Evolutionary conservation across 2,888 invertebrate genomes (phyloP).

Genomic region (Leptarthrus brevirostris): DNA sequence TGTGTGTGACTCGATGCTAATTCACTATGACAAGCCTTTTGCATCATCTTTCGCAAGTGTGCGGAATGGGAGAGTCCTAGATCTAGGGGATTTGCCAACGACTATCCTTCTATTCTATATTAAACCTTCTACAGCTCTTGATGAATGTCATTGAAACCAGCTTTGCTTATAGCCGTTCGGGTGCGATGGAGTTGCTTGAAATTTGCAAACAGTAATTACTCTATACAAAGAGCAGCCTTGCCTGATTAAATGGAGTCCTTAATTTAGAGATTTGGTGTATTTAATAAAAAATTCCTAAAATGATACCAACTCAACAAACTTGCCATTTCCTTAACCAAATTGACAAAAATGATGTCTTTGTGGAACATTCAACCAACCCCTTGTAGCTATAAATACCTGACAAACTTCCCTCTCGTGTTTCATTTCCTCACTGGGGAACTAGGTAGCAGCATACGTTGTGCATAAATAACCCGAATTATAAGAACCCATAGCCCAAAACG

Average conservation of each 20-base stretch:
- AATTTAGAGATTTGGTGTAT: conserved; percentile 4
- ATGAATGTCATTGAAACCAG: neutral
- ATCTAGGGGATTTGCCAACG: neutral
- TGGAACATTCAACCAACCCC: neutral
- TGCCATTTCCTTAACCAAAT: neutral
- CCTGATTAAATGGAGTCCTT: neutral
- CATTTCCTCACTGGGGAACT: conserved; percentile 1
- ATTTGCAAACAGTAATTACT: neutral
- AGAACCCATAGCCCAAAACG: conserved; percentile 39
- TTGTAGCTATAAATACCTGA: neutral
- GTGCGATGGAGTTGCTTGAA: neutral
- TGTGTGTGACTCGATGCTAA: conserved; percentile 24
- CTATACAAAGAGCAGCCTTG: neutral
- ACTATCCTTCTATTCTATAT: neutral
- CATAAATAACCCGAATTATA: conserved; percentile 46
- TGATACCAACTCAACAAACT: conserved; percentile 25
- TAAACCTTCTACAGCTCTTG: neutral
- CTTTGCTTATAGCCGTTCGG: neutral
- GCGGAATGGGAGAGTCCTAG: neutral
- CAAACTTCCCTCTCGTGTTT: neutral
- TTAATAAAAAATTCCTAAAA: conserved; percentile 12
- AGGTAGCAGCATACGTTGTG: conserved; percentile 26
- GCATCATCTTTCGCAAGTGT: neutral
- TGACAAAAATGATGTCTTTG: neutral
- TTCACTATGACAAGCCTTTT: conserved; percentile 26